Conservation (phyloP, 1,140 invertebrate genomes). For the Ips nitidus region DNA sequence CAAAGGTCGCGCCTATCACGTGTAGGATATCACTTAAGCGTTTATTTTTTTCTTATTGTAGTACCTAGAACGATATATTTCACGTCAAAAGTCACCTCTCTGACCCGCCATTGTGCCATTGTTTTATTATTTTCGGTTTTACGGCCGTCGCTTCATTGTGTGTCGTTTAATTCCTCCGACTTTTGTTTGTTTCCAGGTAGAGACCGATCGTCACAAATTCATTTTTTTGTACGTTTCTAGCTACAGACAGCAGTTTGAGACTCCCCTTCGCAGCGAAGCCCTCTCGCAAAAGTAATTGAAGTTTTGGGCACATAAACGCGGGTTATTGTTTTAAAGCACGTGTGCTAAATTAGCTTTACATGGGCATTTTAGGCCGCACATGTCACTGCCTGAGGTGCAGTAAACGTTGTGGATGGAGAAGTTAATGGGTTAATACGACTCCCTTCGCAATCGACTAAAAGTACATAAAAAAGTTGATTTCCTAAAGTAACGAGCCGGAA, state of each 20-base stretch:
- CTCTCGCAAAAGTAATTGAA: constrained; percentile 26
- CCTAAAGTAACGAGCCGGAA: constrained; percentile 9
- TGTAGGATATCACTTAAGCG: constrained; percentile 27
- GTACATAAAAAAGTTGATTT: constrained; percentile 7
- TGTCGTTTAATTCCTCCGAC: not conserved
- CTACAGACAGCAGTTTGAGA: not conserved
- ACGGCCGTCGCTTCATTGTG: constrained; percentile 22
- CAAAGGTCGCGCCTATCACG: constrained; percentile 34
- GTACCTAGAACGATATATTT: constrained; percentile 31
- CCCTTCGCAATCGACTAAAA: constrained; percentile 1
- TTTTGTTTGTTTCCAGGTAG: constrained; percentile 7
- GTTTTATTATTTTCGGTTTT: constrained; percentile 34
- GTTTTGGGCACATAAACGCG: constrained; percentile 24
- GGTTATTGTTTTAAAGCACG: constrained; percentile 33
- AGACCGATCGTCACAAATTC: not conserved
- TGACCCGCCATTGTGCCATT: constrained; percentile 33
- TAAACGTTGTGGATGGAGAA: not conserved
- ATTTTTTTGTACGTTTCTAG: not conserved
- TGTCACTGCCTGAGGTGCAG: constrained; percentile 19
- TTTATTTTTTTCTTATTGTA: constrained; percentile 23
- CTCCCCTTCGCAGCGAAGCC: not conserved
- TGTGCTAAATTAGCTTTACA: constrained; percentile 29
- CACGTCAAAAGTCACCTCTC: constrained; percentile 32
- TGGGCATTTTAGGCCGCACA: constrained; percentile 19
- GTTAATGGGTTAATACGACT: constrained; percentile 18